Percentiles rank a stretch among this genome's conserved stretches.
Evolutionary conservation across 2,888 invertebrate species (phyloP).

Genomic region (Heterodera filipjevi): DNA sequence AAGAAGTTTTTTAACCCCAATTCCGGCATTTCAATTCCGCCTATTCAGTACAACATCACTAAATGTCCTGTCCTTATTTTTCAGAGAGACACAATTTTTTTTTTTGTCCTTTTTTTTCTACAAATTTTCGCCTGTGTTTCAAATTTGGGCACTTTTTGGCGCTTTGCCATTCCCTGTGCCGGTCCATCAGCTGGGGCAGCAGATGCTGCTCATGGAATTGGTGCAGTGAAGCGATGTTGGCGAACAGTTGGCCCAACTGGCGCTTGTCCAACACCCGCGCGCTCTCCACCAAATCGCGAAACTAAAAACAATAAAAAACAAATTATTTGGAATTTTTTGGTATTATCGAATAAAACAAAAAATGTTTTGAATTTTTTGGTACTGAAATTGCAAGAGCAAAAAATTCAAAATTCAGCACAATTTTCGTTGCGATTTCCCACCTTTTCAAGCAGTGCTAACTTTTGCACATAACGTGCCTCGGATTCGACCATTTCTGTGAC

Average conservation of each 20-base stretch:
- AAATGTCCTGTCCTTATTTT: too few relatives aligned
- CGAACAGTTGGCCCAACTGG: slow-evolving; percentile 71
- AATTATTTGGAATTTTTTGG: too few relatives aligned
- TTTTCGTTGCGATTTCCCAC: slow-evolving; percentile 64
- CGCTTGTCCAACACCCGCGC: slow-evolving; percentile 72
- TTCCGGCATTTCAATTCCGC: too few relatives aligned
- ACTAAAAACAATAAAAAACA: slow-evolving; percentile 63
- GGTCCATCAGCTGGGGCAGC: slow-evolving; percentile 72
- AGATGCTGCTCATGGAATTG: slow-evolving; percentile 74
- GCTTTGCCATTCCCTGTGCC: slow-evolving; percentile 71
- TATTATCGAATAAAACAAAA: too few relatives aligned
- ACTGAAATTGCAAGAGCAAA: background rate
- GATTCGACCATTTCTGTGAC: slow-evolving; percentile 73
- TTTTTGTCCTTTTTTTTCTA: background rate
- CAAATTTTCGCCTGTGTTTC: too few relatives aligned
- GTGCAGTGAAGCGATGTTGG: slow-evolving; percentile 74
- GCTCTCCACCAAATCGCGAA: slow-evolving; percentile 72
- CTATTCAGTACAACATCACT: too few relatives aligned
- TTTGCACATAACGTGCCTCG: slow-evolving; percentile 72
- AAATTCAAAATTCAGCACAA: background rate
- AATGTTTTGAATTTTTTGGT: too few relatives aligned
- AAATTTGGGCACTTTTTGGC: slow-evolving; percentile 51
- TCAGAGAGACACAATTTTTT: background rate
- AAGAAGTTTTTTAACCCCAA: too few relatives aligned
- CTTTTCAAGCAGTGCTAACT: slow-evolving; percentile 73